phyloP scores from a whole-genome alignment of 1,140 invertebrate species.

The Stegodyphus dumicola region DNA sequence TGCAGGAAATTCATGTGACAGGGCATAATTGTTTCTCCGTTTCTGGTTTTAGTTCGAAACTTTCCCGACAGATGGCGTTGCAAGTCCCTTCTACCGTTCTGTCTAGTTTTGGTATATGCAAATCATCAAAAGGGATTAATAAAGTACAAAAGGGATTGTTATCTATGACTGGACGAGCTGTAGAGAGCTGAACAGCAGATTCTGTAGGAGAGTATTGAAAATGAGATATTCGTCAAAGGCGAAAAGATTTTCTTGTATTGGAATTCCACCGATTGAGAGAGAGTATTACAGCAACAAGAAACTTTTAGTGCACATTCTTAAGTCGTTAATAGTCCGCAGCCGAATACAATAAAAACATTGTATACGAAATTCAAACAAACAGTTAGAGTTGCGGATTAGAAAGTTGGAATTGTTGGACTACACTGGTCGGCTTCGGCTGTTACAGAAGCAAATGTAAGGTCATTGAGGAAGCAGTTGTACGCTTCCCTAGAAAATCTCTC shows the following conservation, averaged over 20 bases:
- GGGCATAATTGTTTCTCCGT: too few relatives aligned
- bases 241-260: neutral
- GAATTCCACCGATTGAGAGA: neutral
- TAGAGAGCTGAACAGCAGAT: too few relatives aligned
- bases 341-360: too few relatives aligned
- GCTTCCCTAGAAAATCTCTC: neutral
- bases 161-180: too few relatives aligned
- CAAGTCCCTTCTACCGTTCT: neutral
- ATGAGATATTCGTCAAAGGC: neutral
- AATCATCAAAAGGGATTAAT: neutral
- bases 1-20: neutral
- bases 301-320: neutral
- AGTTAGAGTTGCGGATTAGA: neutral
- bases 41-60: too few relatives aligned
- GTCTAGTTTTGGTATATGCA: neutral
- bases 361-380: neutral
- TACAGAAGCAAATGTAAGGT: neutral
- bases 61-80: too few relatives aligned
- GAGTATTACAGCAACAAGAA: neutral
- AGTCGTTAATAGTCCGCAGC: neutral
- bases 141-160: neutral
- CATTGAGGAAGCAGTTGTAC: neutral
- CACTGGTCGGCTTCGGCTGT: too few relatives aligned
- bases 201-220: neutral
- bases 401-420: neutral